Evolutionary conservation across 35 echinoderm and acorn worm genomes (phyloP).

Genomic region (Patiria miniata): DNA sequence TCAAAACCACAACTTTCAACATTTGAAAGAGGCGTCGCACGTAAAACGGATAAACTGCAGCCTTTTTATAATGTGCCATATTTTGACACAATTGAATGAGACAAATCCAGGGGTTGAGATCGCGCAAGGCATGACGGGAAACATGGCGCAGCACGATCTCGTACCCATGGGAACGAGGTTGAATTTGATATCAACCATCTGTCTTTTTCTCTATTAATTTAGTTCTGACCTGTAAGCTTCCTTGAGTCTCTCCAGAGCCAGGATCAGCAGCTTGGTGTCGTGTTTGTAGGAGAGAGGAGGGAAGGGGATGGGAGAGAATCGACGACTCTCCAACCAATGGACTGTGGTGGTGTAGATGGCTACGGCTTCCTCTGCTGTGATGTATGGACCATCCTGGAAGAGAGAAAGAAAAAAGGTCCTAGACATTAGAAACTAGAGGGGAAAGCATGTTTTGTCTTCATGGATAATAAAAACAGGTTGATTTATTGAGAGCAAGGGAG

Average conservation of each 20-base stretch:
- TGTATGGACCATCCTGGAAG: conserved; percentile 97
- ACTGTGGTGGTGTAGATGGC: conserved; percentile 99
- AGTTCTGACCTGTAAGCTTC: conserved; percentile 91
- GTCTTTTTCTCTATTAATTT: not conserved
- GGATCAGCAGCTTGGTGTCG: conserved; percentile 98
- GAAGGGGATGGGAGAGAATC: conserved; percentile 99
- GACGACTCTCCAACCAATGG: conserved; percentile 96
- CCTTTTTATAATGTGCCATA: no score
- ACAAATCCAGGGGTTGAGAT: no score
- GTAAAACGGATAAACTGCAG: no score
- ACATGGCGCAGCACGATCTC: no score
- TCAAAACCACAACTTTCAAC: no score
- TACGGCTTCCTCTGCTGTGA: conserved; percentile 98
- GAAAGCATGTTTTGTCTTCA: not conserved
- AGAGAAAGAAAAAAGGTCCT: not conserved
- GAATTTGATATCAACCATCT: no score
- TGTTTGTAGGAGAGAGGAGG: conserved; percentile 99
- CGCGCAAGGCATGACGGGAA: no score
- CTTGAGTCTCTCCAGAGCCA: conserved; percentile 96
- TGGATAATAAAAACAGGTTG: not conserved
- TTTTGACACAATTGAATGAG: no score
- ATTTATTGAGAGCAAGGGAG: conserved; percentile 56
- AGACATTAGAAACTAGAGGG: not conserved
- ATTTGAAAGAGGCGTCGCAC: no score
- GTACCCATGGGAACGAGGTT: no score